A percentile compares a stretch with the other conserved stretches of the same genome.
Conservation (phyloP, 2,797 vertebrate species). For the Poliocrania exsul region DNA sequence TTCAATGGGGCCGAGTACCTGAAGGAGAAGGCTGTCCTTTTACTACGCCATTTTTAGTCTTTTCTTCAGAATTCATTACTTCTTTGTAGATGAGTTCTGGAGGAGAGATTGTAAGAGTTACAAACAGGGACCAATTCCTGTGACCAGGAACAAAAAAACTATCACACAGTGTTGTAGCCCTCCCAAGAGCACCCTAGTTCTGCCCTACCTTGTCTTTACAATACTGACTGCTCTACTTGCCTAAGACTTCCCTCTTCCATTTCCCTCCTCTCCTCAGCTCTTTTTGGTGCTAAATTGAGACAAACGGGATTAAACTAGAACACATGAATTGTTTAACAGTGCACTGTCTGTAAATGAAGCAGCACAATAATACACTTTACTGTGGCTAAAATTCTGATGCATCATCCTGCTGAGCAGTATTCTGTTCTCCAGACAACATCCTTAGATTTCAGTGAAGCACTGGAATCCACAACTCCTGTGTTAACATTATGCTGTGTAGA, state of each 20-base stretch:
- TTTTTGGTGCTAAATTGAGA: not conserved
- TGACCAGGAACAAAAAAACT: not conserved
- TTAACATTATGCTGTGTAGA: not conserved
- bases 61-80: conserved; percentile 99
- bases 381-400: not conserved
- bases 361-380: not conserved
- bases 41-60: conserved; percentile 98
- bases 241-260: not conserved
- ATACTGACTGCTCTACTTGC: not conserved
- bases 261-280: not conserved
- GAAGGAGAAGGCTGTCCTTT: conserved; percentile 99
- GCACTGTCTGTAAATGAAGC: not conserved
- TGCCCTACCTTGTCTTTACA: not conserved
- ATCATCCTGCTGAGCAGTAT: not conserved
- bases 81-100: conserved; percentile 99
- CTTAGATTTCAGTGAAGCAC: not conserved
- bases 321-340: not conserved
- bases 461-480: not conserved
- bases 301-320: not conserved
- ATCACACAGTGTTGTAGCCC: not conserved
- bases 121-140: not conserved
- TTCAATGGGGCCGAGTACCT: conserved; percentile 90
- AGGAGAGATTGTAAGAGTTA: conserved; percentile 36
- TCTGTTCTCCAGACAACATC: not conserved
- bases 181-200: not conserved